Evolutionary conservation across 2,888 invertebrate genomes (phyloP), one percentile per base, ranked within the genome.

Genomic region (Melanostoma mellinum): DNA sequence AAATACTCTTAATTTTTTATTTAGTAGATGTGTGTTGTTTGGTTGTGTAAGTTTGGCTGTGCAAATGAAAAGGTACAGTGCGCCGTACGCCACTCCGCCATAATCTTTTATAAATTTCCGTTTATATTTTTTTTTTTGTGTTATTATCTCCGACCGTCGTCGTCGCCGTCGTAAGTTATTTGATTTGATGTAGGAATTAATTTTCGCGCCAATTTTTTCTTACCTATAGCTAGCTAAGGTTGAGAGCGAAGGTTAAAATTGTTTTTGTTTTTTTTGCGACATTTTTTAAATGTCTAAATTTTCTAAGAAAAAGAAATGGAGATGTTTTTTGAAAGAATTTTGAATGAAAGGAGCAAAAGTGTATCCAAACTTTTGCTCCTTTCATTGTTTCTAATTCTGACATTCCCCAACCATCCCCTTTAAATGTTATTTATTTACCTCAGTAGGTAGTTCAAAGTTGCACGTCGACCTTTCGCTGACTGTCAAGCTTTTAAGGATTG

Each of bases 191-290:
- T 61, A 71, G 75, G 79, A 84, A 79, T 79, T 67, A 71, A 71
- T 79, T 84, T 84, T 84, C 79, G 74, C 84, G 84, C 84, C 84
- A 84, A 84, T 71, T 79, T 84, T 72, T 82, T 71, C 48, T 20
- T 20, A 20, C n/a, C 36, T 58, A 42, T 32, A 36, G 8, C 35
- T 9, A 38, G n/a, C 42, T 33, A 53, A n/a, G 46, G 61, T 50
- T n/a, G 32, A 32, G n/a, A 10, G 4, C 36, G 53, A 32, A 30
- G 36, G n/a, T 42, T n/a, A 9, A 46, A 60, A 10, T 55, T 44
- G 42, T 20, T n/a, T 32, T 8, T 38, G 38, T 38, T 55, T 44
- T 3, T 44, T 42, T 42, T 44, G 9, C n/a, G n/a, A 36, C 33
- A 36, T 48, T 36, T 38, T 55, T 58, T 58, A 8, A 50, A 32